Conservation (phyloP, 2,113 vertebrate genomes). For the Todiramphus chloris region DNA sequence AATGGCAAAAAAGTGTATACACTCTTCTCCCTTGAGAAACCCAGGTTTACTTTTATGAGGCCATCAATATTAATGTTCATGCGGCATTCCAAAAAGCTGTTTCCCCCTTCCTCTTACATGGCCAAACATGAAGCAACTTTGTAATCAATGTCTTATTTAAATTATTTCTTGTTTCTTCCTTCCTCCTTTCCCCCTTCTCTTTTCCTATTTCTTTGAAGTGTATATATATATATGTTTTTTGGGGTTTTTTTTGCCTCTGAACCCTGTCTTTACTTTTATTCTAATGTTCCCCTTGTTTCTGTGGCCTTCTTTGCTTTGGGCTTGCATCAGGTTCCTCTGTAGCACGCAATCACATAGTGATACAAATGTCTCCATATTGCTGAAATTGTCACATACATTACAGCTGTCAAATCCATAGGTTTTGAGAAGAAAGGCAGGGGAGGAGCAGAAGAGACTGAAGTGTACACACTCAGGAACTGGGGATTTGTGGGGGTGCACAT, state of each 20-base stretch:
- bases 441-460: neutral
- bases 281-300: neutral
- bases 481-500: neutral
- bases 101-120: neutral
- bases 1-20: neutral
- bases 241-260: neutral
- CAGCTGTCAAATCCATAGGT: neutral
- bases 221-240: no score
- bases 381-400: neutral
- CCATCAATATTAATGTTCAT: neutral
- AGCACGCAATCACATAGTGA: neutral
- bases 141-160: conserved; percentile 14
- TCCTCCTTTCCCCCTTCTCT: neutral
- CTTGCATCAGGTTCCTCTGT: neutral
- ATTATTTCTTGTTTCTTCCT: neutral
- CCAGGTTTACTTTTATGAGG: neutral
- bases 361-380: neutral
- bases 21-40: neutral
- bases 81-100: neutral
- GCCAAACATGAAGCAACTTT: neutral
- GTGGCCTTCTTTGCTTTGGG: neutral
- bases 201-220: neutral
- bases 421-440: neutral
- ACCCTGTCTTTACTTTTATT: neutral
- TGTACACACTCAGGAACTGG: neutral